Percentiles rank a stretch among this genome's conserved stretches.
These are phyloP conservation scores for Oithona nana DNA, from an alignment of 2,888 invertebrate genomes.

Conservation along the genomic window DNA sequence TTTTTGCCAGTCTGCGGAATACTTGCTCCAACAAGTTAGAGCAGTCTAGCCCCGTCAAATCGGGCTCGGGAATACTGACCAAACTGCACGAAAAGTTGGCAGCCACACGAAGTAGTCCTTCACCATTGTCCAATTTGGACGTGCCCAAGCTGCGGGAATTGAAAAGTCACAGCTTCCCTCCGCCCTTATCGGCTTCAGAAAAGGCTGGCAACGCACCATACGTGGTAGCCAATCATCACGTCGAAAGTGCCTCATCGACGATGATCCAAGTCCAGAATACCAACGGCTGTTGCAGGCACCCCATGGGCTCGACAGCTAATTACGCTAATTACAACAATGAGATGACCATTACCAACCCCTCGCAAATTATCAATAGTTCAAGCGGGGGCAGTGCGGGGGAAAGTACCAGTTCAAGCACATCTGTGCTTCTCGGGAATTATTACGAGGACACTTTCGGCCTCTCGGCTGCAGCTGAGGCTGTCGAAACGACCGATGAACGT, in stretches of 20 bases:
- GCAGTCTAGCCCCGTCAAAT: neutral
- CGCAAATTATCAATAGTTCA: no score
- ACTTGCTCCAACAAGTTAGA: neutral
- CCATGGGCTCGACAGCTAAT: neutral
- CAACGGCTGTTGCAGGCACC: neutral
- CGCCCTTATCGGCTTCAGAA: constrained; percentile 11
- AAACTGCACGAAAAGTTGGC: neutral
- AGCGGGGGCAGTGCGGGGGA: no score
- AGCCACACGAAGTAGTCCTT: neutral
- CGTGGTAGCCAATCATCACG: neutral
- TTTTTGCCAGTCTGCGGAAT: neutral
- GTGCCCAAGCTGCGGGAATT: constrained; percentile 17
- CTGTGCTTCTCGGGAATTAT: no score
- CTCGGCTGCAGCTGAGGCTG: no score
- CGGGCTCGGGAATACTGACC: neutral
- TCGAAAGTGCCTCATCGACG: no score
- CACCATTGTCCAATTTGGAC: constrained; percentile 2
- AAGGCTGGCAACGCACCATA: neutral
- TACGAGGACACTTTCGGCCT: no score
- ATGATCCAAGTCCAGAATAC: neutral
- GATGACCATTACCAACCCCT: no score
- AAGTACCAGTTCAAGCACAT: no score
- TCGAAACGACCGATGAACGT: neutral
- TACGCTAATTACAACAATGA: no score
- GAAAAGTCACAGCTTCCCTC: constrained; percentile 20